Evolutionary conservation across 2,888 invertebrate genomes (phyloP).

Genomic region (Digitonthophagus gazella): DNA sequence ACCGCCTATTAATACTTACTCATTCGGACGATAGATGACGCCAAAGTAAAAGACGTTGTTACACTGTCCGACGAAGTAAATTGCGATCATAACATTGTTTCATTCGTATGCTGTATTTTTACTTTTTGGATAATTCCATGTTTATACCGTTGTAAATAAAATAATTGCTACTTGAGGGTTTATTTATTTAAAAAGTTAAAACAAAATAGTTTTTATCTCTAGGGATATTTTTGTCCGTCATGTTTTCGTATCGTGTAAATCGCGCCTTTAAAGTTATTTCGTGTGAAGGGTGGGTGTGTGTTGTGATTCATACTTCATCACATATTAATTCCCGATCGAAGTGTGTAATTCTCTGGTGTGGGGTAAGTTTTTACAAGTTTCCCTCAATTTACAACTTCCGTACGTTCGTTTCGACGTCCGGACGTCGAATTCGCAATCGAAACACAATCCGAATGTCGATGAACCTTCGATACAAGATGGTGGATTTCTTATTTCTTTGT

Average conservation of each 20-base stretch:
- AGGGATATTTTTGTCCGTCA: no score
- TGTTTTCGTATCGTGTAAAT: constrained; percentile 25
- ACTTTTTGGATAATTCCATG: neutral
- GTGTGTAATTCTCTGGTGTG: constrained; percentile 40
- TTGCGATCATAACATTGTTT: neutral
- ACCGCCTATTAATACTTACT: neutral
- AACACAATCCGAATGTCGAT: constrained; percentile 35
- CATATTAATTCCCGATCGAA: constrained; percentile 29
- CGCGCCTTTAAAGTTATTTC: constrained; percentile 20
- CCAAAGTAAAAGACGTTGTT: neutral
- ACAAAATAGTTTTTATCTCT: no score
- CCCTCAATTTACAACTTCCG: neutral
- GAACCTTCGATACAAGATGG: constrained; percentile 47
- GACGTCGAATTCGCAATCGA: neutral
- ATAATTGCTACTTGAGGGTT: no score
- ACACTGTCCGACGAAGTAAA: neutral
- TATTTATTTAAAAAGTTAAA: no score
- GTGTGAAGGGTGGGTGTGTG: constrained; percentile 39
- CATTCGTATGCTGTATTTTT: neutral
- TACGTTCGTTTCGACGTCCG: neutral
- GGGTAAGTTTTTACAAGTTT: constrained; percentile 36
- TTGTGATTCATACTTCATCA: constrained; percentile 33
- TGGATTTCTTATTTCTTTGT: constrained; percentile 43
- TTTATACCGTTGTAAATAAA: neutral
- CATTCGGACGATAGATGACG: neutral